Evolutionary conservation across 1,140 invertebrate genomes (phyloP).

Genomic region (Cecropterus lyciades): DNA sequence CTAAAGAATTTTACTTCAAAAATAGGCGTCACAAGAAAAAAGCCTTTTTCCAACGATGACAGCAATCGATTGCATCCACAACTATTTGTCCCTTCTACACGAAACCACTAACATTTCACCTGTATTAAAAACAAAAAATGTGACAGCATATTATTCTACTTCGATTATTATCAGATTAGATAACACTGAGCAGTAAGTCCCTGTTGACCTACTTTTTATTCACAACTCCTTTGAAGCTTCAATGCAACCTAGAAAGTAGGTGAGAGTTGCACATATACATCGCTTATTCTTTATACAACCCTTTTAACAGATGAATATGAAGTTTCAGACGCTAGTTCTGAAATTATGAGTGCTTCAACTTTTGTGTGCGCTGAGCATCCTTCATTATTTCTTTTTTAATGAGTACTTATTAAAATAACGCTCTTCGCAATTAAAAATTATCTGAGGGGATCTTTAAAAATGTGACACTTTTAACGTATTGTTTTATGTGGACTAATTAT

Average conservation of each 20-base stretch:
- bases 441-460: too few species aligned
- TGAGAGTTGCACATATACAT: constrained; percentile 20
- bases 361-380: constrained; percentile 23
- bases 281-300: constrained; percentile 22
- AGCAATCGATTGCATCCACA: too few species aligned
- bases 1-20: too few species aligned
- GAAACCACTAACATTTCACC: too few species aligned
- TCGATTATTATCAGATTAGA: constrained; percentile 48
- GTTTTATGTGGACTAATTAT: too few species aligned
- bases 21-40: too few species aligned
- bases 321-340: constrained; percentile 31
- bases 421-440: not conserved
- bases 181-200: constrained; percentile 10
- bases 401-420: not conserved
- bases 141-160: constrained; percentile 31
- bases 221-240: constrained; percentile 27
- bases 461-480: too few species aligned
- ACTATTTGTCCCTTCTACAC: too few species aligned
- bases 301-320: constrained; percentile 32
- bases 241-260: constrained; percentile 28
- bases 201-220: constrained; percentile 23
- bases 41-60: too few species aligned
- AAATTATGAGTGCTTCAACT: constrained; percentile 22
- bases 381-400: constrained; percentile 26
- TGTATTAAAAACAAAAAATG: too few species aligned